A percentile compares a stretch with the other conserved stretches of the same genome.
phyloP scores from a whole-genome alignment of 2,113 vertebrate species.

The Sceloporus tristichus region DNA sequence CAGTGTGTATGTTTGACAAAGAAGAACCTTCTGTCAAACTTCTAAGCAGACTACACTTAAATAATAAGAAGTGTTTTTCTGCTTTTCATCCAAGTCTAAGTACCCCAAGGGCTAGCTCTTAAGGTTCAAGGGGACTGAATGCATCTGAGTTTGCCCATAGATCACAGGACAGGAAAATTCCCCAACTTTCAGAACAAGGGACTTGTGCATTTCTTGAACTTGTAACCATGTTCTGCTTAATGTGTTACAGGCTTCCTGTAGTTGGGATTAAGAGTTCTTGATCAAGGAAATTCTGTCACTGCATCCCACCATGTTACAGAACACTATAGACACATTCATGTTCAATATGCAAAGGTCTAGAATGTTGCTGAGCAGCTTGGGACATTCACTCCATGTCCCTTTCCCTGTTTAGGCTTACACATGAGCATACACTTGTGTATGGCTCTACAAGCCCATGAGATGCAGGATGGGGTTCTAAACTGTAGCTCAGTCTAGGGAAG shows the following conservation, averaged over 20 bases:
- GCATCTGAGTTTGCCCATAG: background rate
- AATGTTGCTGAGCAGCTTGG: no score
- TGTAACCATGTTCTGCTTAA: no score
- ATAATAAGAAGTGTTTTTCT: background rate
- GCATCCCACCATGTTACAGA: no score
- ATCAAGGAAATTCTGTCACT: no score
- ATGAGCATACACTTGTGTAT: background rate
- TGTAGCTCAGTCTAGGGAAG: background rate
- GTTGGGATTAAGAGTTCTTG: no score
- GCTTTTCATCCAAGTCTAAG: background rate
- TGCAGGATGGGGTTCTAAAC: background rate
- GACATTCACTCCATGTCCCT: background rate
- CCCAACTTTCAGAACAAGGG: background rate
- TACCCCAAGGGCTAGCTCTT: background rate
- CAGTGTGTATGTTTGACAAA: constrained; percentile 4
- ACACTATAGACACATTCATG: no score
- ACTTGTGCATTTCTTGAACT: background rate
- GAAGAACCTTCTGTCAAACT: background rate
- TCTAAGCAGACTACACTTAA: background rate
- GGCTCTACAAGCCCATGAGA: background rate
- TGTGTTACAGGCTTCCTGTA: no score
- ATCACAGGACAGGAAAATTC: background rate
- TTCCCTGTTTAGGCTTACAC: background rate
- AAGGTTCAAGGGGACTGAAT: background rate
- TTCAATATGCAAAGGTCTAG: no score